Percentiles rank a stretch among this genome's conserved stretches.
Evolutionary conservation across 2,113 vertebrate species (phyloP).

Genomic region (Egretta garzetta): DNA sequence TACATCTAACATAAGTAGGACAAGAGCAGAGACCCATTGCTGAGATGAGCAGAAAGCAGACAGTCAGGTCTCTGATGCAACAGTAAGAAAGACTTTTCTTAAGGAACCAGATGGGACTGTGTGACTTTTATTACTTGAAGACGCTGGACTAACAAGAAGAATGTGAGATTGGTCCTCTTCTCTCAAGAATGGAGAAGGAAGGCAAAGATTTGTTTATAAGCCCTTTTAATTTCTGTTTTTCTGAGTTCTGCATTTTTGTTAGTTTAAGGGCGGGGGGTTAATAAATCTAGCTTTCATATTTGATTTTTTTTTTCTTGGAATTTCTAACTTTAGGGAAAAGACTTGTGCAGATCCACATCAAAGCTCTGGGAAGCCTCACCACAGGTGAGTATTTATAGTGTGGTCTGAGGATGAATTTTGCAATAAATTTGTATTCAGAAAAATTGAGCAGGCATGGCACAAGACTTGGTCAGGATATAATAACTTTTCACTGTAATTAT

Average conservation of each 20-base stretch:
- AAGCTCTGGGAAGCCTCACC: not conserved
- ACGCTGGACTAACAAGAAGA: not conserved
- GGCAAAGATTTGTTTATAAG: not conserved
- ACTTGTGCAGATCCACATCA: not conserved
- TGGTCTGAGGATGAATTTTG: not conserved
- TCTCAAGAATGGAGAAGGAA: not conserved
- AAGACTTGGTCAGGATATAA: not conserved
- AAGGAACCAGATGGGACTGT: not conserved
- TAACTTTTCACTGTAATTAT: conserved; percentile 39
- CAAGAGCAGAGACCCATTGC: not conserved
- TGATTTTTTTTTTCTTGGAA: not conserved
- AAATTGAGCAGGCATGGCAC: not conserved
- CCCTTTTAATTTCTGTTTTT: not conserved
- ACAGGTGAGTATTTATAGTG: not conserved
- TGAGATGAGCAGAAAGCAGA: not conserved
- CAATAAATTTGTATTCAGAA: conserved; percentile 16
- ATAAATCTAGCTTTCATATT: not conserved
- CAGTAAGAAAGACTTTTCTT: not conserved
- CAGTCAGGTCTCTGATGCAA: not conserved
- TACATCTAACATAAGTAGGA: not conserved
- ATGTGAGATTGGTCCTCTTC: not conserved
- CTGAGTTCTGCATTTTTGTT: not conserved
- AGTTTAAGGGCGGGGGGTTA: not conserved
- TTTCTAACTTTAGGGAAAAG: not conserved
- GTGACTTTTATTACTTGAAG: not conserved